These are phyloP conservation scores for Protonibea diacanthus DNA, from an alignment of 2,797 vertebrate species.

Conservation along the genomic window DNA sequence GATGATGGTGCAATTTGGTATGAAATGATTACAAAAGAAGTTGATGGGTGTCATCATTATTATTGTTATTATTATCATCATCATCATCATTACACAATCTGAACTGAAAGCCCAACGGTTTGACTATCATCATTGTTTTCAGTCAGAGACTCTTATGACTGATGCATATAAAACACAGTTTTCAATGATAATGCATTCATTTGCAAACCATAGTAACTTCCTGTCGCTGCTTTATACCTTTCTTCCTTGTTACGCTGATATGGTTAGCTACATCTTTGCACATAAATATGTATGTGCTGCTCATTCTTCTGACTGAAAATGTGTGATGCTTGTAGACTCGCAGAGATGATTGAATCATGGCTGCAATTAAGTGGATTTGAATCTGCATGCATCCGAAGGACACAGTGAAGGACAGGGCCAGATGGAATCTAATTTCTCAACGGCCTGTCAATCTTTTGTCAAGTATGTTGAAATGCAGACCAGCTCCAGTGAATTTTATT, in stretches of 20 bases:
- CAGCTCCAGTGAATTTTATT: conserved; percentile 58
- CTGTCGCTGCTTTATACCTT: conserved; percentile 9
- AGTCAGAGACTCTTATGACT: background rate
- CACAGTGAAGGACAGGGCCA: conserved; percentile 65
- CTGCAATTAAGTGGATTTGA: conserved; percentile 75
- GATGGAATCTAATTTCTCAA: conserved; percentile 75
- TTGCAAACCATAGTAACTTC: conserved; percentile 17
- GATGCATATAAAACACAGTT: conserved; percentile 22
- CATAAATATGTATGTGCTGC: conserved; percentile 72
- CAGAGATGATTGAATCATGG: conserved; percentile 75
- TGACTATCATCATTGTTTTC: conserved; percentile 6
- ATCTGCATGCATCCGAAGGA: conserved; percentile 68
- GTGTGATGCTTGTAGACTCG: conserved; percentile 49
- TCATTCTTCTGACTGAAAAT: conserved; percentile 45
- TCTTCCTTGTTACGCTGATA: conserved; percentile 49
- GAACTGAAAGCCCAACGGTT: background rate
- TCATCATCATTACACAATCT: background rate
- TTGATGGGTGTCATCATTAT: background rate
- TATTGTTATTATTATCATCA: background rate
- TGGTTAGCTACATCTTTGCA: conserved; percentile 24
- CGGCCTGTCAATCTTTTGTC: conserved; percentile 70
- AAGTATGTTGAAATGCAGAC: conserved; percentile 53
- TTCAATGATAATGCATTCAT: conserved; percentile 46
- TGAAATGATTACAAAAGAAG: background rate
- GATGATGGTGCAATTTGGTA: background rate